Conservation (phyloP, 2,797 vertebrate genomes). For the Uromys caudimaculatus region DNA sequence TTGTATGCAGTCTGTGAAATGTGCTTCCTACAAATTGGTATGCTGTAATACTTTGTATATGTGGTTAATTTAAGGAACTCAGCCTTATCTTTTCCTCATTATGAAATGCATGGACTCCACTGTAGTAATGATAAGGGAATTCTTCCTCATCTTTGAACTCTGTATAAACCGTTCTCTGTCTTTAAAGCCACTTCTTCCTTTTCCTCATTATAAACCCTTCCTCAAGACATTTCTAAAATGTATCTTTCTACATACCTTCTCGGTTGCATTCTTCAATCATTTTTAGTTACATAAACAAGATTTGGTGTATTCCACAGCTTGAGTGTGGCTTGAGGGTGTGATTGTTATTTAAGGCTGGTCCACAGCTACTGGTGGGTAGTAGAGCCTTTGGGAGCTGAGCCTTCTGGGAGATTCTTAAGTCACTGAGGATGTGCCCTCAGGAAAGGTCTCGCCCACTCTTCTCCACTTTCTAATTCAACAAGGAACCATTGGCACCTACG, state of each 20-base stretch:
- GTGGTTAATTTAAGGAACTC: conserved; percentile 47
- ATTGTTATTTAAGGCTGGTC: not conserved
- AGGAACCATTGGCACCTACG: not conserved
- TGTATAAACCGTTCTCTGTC: conserved; percentile 31
- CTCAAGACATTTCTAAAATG: conserved; percentile 49
- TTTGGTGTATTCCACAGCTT: not conserved
- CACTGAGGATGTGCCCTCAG: too few species aligned
- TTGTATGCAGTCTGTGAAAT: conserved; percentile 60
- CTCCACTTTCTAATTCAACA: not conserved
- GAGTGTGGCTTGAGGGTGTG: not conserved
- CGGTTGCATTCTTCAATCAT: not conserved
- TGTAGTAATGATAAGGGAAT: conserved; percentile 15
- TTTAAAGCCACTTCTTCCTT: conserved; percentile 37
- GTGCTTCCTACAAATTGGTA: conserved; percentile 61
- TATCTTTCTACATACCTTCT: not conserved
- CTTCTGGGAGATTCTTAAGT: not conserved
- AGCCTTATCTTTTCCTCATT: conserved; percentile 58
- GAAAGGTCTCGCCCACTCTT: not conserved
- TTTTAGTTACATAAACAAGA: conserved; percentile 30
- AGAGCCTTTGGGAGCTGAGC: not conserved
- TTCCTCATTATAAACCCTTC: not conserved
- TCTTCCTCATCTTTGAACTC: conserved; percentile 33
- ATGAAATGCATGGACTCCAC: conserved; percentile 13
- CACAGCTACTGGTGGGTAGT: not conserved
- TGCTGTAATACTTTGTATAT: conserved; percentile 44